These are phyloP conservation scores for Synergus umbraculus DNA, from an alignment of 2,888 invertebrate species.

Conservation along the genomic window DNA sequence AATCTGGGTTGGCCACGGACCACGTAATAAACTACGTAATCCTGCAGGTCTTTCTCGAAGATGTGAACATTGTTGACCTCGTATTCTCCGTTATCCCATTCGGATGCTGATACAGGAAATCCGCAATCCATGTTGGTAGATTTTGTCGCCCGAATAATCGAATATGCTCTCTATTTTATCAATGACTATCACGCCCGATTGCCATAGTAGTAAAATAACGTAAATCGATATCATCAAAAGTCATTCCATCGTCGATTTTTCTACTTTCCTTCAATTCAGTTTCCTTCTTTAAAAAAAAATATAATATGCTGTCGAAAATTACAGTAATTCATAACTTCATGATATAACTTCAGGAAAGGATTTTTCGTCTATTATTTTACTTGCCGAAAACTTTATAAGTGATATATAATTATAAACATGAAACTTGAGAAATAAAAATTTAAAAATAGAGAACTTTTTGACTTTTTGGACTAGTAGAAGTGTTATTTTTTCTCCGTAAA, in stretches of 20 bases:
- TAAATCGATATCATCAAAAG: neutral
- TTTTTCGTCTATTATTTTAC: neutral
- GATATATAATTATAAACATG: neutral
- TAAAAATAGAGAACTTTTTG: neutral
- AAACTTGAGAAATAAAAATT: neutral
- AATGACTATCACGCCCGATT: neutral
- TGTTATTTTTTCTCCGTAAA: neutral
- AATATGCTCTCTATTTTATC: neutral
- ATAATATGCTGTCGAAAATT: neutral
- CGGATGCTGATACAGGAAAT: constrained; percentile 44
- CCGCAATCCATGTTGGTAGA: constrained; percentile 3
- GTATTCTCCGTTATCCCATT: constrained; percentile 66
- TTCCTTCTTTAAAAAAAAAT: neutral
- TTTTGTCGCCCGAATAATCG: neutral
- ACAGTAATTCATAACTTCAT: neutral
- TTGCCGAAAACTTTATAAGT: neutral
- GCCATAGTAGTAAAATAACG: neutral
- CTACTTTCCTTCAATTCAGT: neutral
- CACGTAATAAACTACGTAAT: constrained; percentile 75
- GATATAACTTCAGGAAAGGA: neutral
- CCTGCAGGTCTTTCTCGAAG: constrained; percentile 70
- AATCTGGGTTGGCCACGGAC: constrained; percentile 62
- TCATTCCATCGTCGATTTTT: neutral
- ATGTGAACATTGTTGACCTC: constrained; percentile 71
- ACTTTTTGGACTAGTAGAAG: neutral